Conservation (phyloP, 2,797 vertebrate genomes). For the Acanthurus leucopareius region DNA sequence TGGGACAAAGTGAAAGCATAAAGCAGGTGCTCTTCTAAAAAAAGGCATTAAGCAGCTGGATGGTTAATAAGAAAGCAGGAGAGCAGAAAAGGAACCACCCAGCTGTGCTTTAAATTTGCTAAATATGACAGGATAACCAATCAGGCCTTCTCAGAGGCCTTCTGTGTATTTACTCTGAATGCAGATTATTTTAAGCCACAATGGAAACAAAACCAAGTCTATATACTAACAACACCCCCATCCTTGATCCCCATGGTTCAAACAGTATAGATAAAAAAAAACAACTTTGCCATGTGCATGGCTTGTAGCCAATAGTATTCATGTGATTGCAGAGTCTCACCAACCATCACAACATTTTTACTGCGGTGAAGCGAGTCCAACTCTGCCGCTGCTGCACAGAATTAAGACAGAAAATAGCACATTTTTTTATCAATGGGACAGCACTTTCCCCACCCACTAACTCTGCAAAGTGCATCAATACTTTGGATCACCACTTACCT, state of each 20-base stretch:
- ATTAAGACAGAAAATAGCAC: conserved; percentile 55
- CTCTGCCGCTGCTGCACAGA: conserved; percentile 26
- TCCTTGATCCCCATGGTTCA: conserved; percentile 54
- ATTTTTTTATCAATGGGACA: conserved; percentile 40
- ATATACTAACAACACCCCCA: conserved; percentile 54
- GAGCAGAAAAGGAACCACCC: conserved; percentile 55
- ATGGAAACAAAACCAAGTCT: conserved; percentile 59
- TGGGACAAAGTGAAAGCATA: conserved; percentile 56
- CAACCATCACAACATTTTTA: conserved; percentile 20
- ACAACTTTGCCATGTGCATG: conserved; percentile 49
- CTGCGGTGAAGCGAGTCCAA: conserved; percentile 29
- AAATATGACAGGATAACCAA: conserved; percentile 58
- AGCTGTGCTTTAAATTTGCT: conserved; percentile 53
- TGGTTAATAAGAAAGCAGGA: conserved; percentile 63
- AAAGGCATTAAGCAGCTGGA: conserved; percentile 67
- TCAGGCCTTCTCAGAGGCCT: conserved; percentile 63
- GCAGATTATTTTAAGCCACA: conserved; percentile 59
- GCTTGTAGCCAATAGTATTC: conserved; percentile 63
- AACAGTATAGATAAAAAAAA: conserved; percentile 66
- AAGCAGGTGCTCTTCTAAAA: conserved; percentile 56
- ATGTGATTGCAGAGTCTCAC: conserved; percentile 61
- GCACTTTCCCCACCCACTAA: conserved; percentile 39
- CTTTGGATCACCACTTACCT: conserved; percentile 75
- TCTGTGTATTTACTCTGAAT: conserved; percentile 50
- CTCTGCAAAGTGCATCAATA: conserved; percentile 80